These are phyloP conservation scores for Crotophaga sulcirostris DNA, from an alignment of 2,113 vertebrate genomes.

Conservation along the genomic window DNA sequence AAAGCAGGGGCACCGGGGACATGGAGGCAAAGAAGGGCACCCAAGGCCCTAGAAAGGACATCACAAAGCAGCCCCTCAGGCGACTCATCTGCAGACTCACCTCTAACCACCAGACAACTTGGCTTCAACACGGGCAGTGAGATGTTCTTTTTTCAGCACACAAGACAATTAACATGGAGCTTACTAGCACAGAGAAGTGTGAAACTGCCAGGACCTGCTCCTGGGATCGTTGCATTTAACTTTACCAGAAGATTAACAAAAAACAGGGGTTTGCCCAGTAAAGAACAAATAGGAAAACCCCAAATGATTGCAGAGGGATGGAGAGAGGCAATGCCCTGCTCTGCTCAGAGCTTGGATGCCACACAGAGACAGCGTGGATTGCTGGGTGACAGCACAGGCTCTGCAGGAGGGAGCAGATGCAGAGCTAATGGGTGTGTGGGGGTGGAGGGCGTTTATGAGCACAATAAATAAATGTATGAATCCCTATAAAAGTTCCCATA, in stretches of 20 bases:
- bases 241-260: neutral
- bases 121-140: neutral
- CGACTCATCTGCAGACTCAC: neutral
- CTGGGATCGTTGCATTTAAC: neutral
- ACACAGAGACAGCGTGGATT: neutral
- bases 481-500: conserved; percentile 53
- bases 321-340: neutral
- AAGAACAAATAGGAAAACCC: neutral
- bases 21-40: neutral
- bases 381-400: neutral
- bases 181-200: neutral
- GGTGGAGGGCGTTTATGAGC: conserved; percentile 56
- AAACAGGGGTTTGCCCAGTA: neutral
- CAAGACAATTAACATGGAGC: neutral
- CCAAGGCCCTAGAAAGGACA: neutral
- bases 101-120: neutral
- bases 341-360: neutral
- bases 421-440: neutral
- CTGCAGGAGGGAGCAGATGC: conserved; percentile 55
- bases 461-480: conserved; percentile 66
- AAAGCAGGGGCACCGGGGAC: neutral
- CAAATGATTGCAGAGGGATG: neutral
- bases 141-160: neutral
- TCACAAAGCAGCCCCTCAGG: neutral
- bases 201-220: neutral